A percentile compares a stretch with the other conserved stretches of the same genome.
Evolutionary conservation across 2,113 vertebrate species (phyloP).

Genomic region (Anoura caudifer): DNA sequence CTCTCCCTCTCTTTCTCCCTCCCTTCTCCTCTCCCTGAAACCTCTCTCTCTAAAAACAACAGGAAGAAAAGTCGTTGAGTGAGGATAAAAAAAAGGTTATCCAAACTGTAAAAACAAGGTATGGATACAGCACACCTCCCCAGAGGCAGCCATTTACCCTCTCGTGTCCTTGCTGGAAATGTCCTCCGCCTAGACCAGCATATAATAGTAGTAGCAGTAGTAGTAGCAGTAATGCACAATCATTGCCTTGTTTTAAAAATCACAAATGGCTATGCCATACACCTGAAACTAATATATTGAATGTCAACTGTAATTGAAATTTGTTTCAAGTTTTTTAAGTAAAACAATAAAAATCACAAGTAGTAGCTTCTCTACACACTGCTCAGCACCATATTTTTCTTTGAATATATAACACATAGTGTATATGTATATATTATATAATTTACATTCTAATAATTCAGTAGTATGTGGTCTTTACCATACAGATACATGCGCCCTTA

Average conservation of each 20-base stretch:
- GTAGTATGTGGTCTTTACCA: neutral
- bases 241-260: neutral
- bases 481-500: accelerated
- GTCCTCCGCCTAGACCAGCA: too few species aligned
- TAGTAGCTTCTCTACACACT: neutral
- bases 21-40: too few species aligned
- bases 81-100: neutral
- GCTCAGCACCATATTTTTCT: neutral
- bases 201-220: neutral
- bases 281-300: neutral
- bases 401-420: neutral
- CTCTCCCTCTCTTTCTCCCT: too few species aligned
- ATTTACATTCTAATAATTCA: too few species aligned
- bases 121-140: neutral
- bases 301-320: neutral
- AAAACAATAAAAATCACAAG: neutral
- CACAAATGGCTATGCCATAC: neutral
- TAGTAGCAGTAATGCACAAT: neutral
- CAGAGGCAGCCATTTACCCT: neutral
- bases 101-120: neutral
- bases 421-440: neutral
- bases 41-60: too few species aligned
- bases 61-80: too few species aligned
- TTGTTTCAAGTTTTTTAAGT: neutral
- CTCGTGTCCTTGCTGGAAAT: neutral